Percentiles rank a stretch among this genome's conserved stretches.
Evolutionary conservation across 2,888 invertebrate species (phyloP).

Genomic region (Tenthredo amoena): DNA sequence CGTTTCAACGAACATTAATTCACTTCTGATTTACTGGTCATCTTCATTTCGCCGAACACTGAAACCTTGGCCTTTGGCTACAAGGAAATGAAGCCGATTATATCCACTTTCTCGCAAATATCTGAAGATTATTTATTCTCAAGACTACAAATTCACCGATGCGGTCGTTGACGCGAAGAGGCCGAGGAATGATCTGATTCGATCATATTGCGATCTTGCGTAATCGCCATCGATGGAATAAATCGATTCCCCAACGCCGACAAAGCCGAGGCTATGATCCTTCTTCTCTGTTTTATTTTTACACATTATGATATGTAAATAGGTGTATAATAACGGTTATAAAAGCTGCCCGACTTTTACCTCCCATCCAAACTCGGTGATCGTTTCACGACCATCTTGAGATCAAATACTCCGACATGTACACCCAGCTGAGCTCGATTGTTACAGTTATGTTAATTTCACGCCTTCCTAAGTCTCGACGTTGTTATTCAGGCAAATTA

Average conservation of each 20-base stretch:
- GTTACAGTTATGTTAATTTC: conserved; percentile 38
- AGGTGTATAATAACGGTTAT: not conserved
- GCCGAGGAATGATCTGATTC: not conserved
- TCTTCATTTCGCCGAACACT: not conserved
- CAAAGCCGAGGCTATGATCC: not conserved
- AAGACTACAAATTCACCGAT: not conserved
- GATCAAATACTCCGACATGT: not conserved
- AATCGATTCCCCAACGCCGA: not conserved
- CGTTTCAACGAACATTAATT: not conserved
- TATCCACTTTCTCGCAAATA: not conserved
- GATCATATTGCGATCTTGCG: conserved; percentile 12
- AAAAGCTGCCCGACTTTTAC: not conserved
- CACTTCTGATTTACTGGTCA: not conserved
- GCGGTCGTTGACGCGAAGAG: conserved; percentile 15
- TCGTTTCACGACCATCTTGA: not conserved
- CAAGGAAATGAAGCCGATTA: not conserved
- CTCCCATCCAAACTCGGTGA: not conserved
- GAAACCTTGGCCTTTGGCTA: conserved; percentile 14
- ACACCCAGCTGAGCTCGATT: not conserved
- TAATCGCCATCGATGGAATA: conserved; percentile 10
- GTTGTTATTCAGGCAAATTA: not conserved
- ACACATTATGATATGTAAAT: conserved; percentile 1
- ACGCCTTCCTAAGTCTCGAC: not conserved
- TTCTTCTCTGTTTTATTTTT: not conserved
- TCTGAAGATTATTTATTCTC: not conserved